A percentile compares a stretch with the other conserved stretches of the same genome.
Conservation (phyloP, 2,113 vertebrate species). For the Rhagologus leucostigma region DNA sequence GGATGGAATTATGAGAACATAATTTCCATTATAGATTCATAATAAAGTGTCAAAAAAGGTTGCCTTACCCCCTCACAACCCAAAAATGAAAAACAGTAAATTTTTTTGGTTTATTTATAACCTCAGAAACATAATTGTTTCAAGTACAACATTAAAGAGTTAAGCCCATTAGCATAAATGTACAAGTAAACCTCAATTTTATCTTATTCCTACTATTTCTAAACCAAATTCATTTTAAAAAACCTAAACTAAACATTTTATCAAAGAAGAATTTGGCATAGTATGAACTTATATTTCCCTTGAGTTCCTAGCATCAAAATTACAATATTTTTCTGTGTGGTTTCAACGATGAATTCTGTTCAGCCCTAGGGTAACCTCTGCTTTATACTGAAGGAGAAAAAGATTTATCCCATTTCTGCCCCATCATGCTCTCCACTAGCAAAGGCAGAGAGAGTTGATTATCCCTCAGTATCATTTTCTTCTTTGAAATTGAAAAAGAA, state of each 20-base stretch:
- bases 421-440: background rate
- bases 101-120: background rate
- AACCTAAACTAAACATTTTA: background rate
- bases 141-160: background rate
- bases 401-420: background rate
- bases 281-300: background rate
- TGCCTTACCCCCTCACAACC: accelerated
- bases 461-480: background rate
- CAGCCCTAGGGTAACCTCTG: background rate
- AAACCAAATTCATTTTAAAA: background rate
- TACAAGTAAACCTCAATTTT: background rate
- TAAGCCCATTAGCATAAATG: background rate
- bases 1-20: background rate
- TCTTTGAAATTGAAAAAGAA: background rate
- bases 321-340: background rate
- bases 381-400: background rate
- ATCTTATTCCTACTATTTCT: background rate
- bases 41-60: background rate
- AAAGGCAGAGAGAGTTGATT: background rate
- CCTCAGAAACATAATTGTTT: background rate
- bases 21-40: background rate
- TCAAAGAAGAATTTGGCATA: background rate
- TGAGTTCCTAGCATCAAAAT: background rate
- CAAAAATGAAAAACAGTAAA: background rate
- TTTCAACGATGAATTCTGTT: background rate